A percentile compares a stretch with the other conserved stretches of the same genome.
These are phyloP conservation scores for Stenurella melanura DNA, from an alignment of 2,888 invertebrate species.

Conservation along the genomic window DNA sequence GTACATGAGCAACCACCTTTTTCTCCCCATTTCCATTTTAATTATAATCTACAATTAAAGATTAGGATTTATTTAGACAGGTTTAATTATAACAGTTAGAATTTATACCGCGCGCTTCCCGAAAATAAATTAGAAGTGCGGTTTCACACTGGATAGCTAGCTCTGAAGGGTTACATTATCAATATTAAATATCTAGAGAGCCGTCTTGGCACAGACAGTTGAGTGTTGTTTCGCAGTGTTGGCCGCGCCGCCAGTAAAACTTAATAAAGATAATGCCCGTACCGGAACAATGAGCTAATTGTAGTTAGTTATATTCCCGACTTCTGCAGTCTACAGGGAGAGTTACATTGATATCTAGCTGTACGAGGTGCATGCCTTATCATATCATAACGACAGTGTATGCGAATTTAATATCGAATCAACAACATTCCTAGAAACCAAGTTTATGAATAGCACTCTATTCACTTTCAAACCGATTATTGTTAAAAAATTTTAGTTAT, in stretches of 20 bases:
- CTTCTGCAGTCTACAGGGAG: conserved; percentile 31
- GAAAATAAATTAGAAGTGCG: conserved; percentile 66
- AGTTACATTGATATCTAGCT: conserved; percentile 14
- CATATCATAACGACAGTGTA: no score
- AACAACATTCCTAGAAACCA: no score
- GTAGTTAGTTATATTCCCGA: conserved; percentile 66
- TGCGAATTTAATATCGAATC: no score
- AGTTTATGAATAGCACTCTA: no score
- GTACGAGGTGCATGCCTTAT: neutral
- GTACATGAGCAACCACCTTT: conserved; percentile 26
- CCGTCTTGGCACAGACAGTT: conserved; percentile 66
- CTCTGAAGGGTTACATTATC: conserved; percentile 69
- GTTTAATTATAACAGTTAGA: conserved; percentile 64
- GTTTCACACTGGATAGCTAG: conserved; percentile 62
- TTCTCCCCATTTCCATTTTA: conserved; percentile 31
- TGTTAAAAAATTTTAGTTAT: no score
- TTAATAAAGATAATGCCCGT: conserved; percentile 71
- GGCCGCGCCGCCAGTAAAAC: conserved; percentile 67
- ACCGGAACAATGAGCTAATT: conserved; percentile 72
- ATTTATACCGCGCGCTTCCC: conserved; percentile 65
- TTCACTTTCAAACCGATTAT: no score
- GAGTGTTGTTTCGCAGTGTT: conserved; percentile 66
- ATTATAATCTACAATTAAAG: conserved; percentile 42
- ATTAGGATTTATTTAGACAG: conserved; percentile 56
- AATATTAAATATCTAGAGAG: conserved; percentile 69